Percentiles rank a stretch among this genome's conserved stretches.
These are phyloP conservation scores for Oegoconia quadripuncta DNA, from an alignment of 2,888 invertebrate genomes.

Conservation along the genomic window DNA sequence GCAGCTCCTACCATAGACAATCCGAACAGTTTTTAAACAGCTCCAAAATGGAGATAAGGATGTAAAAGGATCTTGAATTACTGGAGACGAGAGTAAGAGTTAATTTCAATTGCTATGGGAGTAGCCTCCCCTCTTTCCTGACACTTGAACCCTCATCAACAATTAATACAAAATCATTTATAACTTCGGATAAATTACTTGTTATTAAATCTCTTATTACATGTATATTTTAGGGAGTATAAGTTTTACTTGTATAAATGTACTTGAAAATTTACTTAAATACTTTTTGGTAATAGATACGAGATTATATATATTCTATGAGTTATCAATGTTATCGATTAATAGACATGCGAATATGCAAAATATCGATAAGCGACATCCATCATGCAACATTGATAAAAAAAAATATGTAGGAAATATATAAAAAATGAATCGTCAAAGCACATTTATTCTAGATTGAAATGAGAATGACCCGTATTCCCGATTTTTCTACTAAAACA, in stretches of 20 bases:
- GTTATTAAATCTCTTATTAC: neutral
- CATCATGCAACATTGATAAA: slow-evolving; percentile 70
- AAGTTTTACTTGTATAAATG: slow-evolving; percentile 1
- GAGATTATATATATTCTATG: slow-evolving; percentile 2
- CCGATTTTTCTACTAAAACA: slow-evolving; percentile 15
- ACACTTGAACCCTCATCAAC: no score
- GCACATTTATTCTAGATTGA: slow-evolving; percentile 52
- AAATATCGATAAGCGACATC: slow-evolving; percentile 58
- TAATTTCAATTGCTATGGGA: no score
- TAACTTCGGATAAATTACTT: slow-evolving; percentile 1
- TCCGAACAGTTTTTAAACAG: no score
- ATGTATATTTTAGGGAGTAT: slow-evolving; percentile 6
- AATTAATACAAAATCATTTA: no score
- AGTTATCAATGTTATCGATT: slow-evolving; percentile 14
- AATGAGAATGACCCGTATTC: slow-evolving; percentile 72
- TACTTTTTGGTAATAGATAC: slow-evolving; percentile 12
- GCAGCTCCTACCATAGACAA: slow-evolving; percentile 55
- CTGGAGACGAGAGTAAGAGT: no score
- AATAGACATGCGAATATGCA: slow-evolving; percentile 65
- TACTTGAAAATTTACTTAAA: slow-evolving; percentile 13
- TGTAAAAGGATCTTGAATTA: no score
- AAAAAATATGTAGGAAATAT: slow-evolving; percentile 39
- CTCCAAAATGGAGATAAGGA: no score
- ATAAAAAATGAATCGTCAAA: slow-evolving; percentile 32
- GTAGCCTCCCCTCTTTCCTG: no score